Conservation (phyloP, 2,113 vertebrate species). For the Glaucomys volans region DNA sequence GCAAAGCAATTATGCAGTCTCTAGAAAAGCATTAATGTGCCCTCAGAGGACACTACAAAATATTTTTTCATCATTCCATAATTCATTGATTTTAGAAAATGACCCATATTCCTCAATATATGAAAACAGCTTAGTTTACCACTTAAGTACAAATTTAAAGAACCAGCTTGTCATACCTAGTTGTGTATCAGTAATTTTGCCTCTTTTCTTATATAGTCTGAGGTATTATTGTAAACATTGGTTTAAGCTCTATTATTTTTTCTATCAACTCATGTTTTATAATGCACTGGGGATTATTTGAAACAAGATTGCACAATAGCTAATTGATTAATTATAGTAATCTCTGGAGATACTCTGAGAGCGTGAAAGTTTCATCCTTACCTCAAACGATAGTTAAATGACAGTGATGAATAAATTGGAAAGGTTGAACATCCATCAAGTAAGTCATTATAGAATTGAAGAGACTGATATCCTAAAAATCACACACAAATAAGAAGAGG, state of each 20-base stretch:
- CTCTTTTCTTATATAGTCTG: neutral
- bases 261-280: neutral
- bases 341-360: neutral
- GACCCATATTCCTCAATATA: neutral
- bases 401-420: conserved; percentile 48
- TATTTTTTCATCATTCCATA: conserved; percentile 51
- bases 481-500: conserved; percentile 13
- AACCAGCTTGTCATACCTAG: neutral
- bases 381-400: neutral
- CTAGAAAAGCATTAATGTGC: conserved; percentile 19
- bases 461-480: neutral
- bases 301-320: neutral
- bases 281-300: neutral
- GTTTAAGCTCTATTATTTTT: neutral
- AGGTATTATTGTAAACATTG: neutral
- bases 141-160: neutral
- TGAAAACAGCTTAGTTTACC: neutral
- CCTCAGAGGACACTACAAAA: conserved; percentile 32
- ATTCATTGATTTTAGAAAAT: conserved; percentile 61
- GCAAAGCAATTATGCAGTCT: conserved; percentile 53
- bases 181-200: neutral
- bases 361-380: neutral
- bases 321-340: conserved; percentile 55
- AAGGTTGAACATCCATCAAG: neutral
- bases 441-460: neutral